Conservation (phyloP, 2,113 vertebrate genomes). For the Rhombomys opimus region DNA sequence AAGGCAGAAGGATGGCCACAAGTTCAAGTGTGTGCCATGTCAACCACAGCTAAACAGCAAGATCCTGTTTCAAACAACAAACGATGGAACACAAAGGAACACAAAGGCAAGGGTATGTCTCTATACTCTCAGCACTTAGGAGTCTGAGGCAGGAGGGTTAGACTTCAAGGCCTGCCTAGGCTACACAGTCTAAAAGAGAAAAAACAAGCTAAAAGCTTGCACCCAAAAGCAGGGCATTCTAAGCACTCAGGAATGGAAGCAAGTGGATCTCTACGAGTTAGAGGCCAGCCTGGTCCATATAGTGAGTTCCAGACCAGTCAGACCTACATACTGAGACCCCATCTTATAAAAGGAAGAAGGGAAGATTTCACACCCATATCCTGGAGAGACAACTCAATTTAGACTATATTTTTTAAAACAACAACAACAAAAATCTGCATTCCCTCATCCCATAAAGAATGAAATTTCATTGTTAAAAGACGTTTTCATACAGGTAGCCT, state of each 20-base stretch:
- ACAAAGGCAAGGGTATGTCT: neutral
- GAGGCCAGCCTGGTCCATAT: neutral
- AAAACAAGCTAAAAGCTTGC: neutral
- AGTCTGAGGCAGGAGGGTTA: neutral
- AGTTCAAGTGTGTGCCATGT: neutral
- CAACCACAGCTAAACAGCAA: neutral
- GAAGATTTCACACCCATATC: neutral
- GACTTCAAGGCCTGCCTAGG: neutral
- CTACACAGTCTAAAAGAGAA: neutral
- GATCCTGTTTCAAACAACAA: neutral
- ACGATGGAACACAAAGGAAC: neutral
- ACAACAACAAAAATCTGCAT: neutral
- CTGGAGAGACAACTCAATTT: neutral
- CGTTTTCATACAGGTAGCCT: neutral
- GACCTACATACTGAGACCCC: neutral
- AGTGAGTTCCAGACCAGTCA: neutral
- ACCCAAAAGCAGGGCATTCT: neutral
- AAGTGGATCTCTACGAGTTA: neutral
- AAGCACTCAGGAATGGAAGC: neutral
- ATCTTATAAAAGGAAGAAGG: neutral
- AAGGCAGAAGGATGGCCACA: neutral
- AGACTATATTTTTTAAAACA: neutral
- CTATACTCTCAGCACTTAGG: neutral
- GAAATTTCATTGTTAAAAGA: constrained; percentile 27
- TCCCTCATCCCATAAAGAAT: neutral